Evolutionary conservation across 2,888 invertebrate species (phyloP), one percentile per base, ranked within the genome.

Genomic region (Perithous albicinctus): DNA sequence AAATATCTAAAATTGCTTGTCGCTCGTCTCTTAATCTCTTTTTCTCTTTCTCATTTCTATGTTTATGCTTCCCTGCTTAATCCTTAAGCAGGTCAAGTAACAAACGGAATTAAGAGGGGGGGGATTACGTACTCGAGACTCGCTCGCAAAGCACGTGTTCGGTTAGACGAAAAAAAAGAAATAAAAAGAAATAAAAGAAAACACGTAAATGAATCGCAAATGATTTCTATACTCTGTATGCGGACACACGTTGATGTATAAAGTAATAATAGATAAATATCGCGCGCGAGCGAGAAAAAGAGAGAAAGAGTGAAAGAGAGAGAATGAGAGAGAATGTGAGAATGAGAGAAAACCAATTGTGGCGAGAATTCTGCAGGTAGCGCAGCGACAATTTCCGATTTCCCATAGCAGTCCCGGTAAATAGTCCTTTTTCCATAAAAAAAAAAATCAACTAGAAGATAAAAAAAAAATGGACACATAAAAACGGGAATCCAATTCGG

Each of bases 191-290:
- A n/a, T n/a, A n/a, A n/a, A n/a, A n/a, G n/a, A n/a, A 63, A 56
- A 63, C 59, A 74, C 67, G 73, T 74, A 32, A 72, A 59, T 76
- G 43, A 79, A 79, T 51, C 61, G 69, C 72, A 82, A 61, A 76
- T 35, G 38, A 76, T 78, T 76, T 79, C 70, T 86, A 84, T 87
- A 86, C 85, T 86, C 86, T 86, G 85, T 86, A 85, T 85, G 87
- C 86, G 85, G 85, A 87, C 84, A 87, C 84, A 86, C 86, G 86
- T 87, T 84, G 85, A 87, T 88, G 87, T 87, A 87, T 87, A 86
- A 88, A 87, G 85, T 87, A 85, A 87, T 86, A 80, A 70, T 79
- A 82, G 74, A 41, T 82, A 77, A 64, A 79, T 79, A 77, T 56
- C 76, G 73, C 64, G 77, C 72, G 82, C 79, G 51, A 67, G 78